Base-by-base conservation (phyloP, 2,797 vertebrate genomes). In the Arrhamphus sclerolepis region DNA sequence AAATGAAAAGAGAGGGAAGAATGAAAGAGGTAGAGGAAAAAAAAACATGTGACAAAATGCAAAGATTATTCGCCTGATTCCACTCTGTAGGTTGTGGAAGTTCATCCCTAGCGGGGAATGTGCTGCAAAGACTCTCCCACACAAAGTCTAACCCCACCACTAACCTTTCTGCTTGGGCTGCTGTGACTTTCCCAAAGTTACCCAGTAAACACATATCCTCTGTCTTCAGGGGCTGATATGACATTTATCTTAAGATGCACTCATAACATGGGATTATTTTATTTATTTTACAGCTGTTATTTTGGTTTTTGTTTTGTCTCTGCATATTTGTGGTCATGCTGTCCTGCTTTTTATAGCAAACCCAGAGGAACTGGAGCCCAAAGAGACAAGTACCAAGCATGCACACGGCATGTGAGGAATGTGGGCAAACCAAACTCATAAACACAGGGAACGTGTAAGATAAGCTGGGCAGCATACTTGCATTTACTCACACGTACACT, bases 91-190 rank as follows among this genome's bases (percentile, higher is more conserved):
- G 63, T 61, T 42, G 26, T 20, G 62, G 66, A 71, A 72, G 67
- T 79, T 81, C 80, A 81, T 87, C 80, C 85, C 80, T 63, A 62
- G 86, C 83, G 86, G 85, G 82, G 82, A 81, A 63, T 71, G 58
- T 80, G 76, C 75, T 62, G 80, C 64, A n/a, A n/a, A n/a, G n/a
- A n/a, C n/a, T n/a, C n/a, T n/a, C n/a, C n/a, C n/a, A n/a, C n/a
- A n/a, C n/a, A n/a, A n/a, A n/a, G n/a, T n/a, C n/a, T 65, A 31
- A 80, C 87, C 85, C 68, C 65, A 1, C 16, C 56, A 10, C 80
- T 83, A 67, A 87, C 86, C 88, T 91, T 88, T 87, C 81, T 84
- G 84, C 85, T 82, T 42, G 73, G 74, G 69, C 84, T 84, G 78
- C 73, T 67, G 6, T 82, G 80, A 88, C 87, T 87, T 88, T 89